phyloP scores from a whole-genome alignment of 1,140 invertebrate species.

The Telenomus remus region DNA sequence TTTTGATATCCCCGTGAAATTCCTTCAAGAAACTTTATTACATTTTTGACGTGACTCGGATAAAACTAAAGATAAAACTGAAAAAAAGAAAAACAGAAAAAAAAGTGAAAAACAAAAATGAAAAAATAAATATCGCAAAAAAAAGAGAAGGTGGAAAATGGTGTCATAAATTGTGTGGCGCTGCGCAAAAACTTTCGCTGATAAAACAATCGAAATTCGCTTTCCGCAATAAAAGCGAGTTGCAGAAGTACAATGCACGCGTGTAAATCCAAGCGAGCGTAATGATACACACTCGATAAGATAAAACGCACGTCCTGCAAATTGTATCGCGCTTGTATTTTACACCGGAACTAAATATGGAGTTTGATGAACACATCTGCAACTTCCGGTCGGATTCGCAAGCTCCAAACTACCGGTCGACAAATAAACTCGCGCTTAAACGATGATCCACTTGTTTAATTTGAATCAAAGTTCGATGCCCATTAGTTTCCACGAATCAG shows the following conservation, averaged over 20 bases:
- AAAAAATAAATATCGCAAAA: no score
- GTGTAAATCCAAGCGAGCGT: slow-evolving; percentile 42
- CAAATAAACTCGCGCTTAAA: slow-evolving; percentile 37
- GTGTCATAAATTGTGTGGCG: slow-evolving; percentile 6
- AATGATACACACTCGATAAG: slow-evolving; percentile 44
- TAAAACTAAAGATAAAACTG: neutral
- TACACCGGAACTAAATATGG: slow-evolving; percentile 42
- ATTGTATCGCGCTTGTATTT: slow-evolving; percentile 36
- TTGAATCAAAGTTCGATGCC: slow-evolving; percentile 23
- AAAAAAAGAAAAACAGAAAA: neutral
- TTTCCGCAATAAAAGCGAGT: slow-evolving; percentile 42
- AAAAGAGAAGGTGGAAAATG: neutral
- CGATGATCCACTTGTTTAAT: slow-evolving; percentile 43
- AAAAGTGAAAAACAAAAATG: neutral
- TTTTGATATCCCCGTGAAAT: no score
- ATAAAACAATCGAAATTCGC: slow-evolving; percentile 50
- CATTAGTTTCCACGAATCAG: slow-evolving; percentile 23
- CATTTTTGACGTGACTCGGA: neutral
- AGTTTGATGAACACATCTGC: slow-evolving; percentile 57
- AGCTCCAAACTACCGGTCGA: slow-evolving; percentile 32
- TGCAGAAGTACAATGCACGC: slow-evolving; percentile 19
- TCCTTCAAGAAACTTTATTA: no score
- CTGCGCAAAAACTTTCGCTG: slow-evolving; percentile 9
- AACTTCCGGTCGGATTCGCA: slow-evolving; percentile 33
- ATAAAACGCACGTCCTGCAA: slow-evolving; percentile 43